Evolutionary conservation across 2,113 vertebrate genomes (phyloP).

Genomic region (Tympanuchus pallidicinctus): DNA sequence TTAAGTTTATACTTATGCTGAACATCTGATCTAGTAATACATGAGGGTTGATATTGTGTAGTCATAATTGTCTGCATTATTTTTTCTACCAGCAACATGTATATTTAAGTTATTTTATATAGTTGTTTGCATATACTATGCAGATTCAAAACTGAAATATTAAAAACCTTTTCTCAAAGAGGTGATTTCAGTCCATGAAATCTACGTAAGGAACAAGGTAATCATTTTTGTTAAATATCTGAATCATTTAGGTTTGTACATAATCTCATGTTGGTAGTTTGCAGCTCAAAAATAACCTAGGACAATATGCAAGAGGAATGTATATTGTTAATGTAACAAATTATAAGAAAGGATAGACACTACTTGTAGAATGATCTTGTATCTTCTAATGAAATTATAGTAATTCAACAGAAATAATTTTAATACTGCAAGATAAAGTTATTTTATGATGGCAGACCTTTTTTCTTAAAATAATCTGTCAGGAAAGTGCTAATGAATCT

Average conservation of each 20-base stretch:
- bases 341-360: not conserved
- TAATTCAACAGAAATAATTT: not conserved
- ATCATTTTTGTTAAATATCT: not conserved
- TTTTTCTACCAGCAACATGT: not conserved
- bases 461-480: not conserved
- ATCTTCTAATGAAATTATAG: not conserved
- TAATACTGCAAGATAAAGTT: not conserved
- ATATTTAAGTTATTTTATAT: not conserved
- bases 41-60: not conserved
- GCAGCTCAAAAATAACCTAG: not conserved
- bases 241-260: not conserved
- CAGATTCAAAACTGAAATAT: not conserved
- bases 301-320: not conserved
- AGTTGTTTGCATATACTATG: not conserved
- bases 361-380: not conserved
- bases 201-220: not conserved
- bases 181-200: not conserved
- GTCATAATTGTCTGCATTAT: not conserved
- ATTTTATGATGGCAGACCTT: not conserved
- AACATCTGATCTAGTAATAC: not conserved
- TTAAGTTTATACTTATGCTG: not conserved
- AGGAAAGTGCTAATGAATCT: slow-evolving; percentile 14
- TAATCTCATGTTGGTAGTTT: not conserved
- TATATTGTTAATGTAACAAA: not conserved
- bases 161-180: not conserved